Evolutionary conservation across 2,888 invertebrate species (phyloP).

Genomic region (Metacarcinus magister): DNA sequence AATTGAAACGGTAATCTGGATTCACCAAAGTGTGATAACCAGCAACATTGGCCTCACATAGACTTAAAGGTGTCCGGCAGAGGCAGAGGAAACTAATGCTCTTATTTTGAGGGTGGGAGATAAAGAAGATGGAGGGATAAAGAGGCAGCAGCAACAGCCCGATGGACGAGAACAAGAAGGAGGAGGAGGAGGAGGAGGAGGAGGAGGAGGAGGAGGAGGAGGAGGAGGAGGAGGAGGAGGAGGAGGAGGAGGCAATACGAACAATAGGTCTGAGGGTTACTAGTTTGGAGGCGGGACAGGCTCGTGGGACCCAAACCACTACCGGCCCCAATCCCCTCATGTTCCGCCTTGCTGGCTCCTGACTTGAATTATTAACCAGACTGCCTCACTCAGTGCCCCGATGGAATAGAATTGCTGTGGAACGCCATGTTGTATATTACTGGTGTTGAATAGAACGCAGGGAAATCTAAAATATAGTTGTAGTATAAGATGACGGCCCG

Average conservation of each 20-base stretch:
- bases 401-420: not conserved
- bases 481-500: not conserved
- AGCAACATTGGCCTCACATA: too few species aligned
- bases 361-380: conserved; percentile 26
- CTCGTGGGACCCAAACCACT: not conserved
- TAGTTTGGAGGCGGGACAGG: not conserved
- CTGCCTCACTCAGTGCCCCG: not conserved
- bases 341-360: not conserved
- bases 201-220: not conserved
- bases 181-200: not conserved
- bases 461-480: not conserved
- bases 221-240: not conserved
- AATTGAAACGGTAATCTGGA: not conserved
- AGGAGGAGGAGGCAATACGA: not conserved
- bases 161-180: too few species aligned
- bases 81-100: too few species aligned
- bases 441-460: not conserved
- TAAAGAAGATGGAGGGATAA: too few species aligned
- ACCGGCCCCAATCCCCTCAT: not conserved
- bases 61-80: too few species aligned
- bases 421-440: not conserved
- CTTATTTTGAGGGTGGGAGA: too few species aligned
- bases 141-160: too few species aligned
- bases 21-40: too few species aligned
- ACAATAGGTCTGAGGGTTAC: conserved; percentile 18